Conservation (phyloP, 2,113 vertebrate species). For the Fukomys damarensis region DNA sequence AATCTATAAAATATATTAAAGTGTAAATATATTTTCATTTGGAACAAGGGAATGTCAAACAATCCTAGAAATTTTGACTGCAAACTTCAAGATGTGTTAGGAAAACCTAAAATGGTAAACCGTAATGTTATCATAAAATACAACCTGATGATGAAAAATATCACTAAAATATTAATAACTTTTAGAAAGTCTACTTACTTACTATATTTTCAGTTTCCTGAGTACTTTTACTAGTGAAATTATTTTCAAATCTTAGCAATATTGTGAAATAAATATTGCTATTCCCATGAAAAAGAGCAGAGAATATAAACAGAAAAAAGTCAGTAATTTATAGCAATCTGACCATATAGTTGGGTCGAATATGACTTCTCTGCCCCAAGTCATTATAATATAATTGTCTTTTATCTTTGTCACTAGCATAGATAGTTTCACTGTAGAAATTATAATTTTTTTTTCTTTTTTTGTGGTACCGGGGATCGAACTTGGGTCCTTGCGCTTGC, state of each 20-base stretch:
- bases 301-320: neutral
- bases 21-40: neutral
- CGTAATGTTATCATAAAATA: neutral
- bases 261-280: neutral
- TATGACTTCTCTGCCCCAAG: neutral
- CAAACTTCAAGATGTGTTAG: neutral
- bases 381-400: neutral
- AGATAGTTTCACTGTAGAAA: neutral
- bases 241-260: neutral
- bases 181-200: neutral
- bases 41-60: neutral
- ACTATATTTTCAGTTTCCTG: neutral
- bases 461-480: no score
- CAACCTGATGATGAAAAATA: neutral
- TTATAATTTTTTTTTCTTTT: neutral
- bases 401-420: neutral
- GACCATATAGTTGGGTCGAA: neutral
- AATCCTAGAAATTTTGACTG: neutral
- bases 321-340: neutral
- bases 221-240: neutral
- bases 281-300: neutral
- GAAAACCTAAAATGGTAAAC: neutral
- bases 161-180: neutral
- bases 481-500: no score
- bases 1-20: neutral